A percentile compares a stretch with the other conserved stretches of the same genome.
Evolutionary conservation across 92 coral and sea anemone species (phyloP).

Genomic region (Blastomussa wellsi): DNA sequence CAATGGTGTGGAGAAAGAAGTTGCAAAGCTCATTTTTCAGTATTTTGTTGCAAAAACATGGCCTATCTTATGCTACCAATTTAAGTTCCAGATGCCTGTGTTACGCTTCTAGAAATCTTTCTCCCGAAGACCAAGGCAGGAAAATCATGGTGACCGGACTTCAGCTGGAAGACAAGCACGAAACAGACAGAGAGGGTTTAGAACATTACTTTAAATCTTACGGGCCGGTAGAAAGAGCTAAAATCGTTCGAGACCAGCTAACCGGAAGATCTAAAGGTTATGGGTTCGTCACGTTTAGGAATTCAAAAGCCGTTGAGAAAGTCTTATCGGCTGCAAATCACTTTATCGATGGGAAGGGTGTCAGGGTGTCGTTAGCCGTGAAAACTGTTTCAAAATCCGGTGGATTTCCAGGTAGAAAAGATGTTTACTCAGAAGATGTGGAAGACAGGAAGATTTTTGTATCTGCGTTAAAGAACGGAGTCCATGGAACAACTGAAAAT

Average conservation of each 20-base stretch:
- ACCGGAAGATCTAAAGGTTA: not conserved
- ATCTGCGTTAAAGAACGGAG: not conserved
- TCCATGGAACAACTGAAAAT: not conserved
- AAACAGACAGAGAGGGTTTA: not conserved
- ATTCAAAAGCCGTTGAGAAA: not conserved
- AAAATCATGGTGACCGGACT: slow-evolving; percentile 13
- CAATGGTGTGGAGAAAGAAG: not conserved
- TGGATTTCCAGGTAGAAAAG: not conserved
- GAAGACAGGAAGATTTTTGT: not conserved
- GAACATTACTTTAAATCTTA: not conserved
- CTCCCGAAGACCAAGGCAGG: not conserved
- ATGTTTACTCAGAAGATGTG: not conserved
- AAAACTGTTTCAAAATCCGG: not conserved
- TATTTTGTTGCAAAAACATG: not conserved
- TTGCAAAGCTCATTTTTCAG: not conserved
- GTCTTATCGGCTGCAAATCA: not conserved
- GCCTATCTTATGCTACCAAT: not conserved
- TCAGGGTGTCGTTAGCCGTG: not conserved
- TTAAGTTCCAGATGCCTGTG: not conserved
- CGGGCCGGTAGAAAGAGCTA: not conserved
- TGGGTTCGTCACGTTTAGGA: slow-evolving; percentile 1
- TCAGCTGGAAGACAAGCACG: not conserved
- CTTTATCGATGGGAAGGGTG: slow-evolving; percentile 4
- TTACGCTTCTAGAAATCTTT: slow-evolving; percentile 13
- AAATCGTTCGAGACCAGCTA: not conserved